phyloP scores from a whole-genome alignment of 2,797 vertebrate species.

The Myotis vivesi region DNA sequence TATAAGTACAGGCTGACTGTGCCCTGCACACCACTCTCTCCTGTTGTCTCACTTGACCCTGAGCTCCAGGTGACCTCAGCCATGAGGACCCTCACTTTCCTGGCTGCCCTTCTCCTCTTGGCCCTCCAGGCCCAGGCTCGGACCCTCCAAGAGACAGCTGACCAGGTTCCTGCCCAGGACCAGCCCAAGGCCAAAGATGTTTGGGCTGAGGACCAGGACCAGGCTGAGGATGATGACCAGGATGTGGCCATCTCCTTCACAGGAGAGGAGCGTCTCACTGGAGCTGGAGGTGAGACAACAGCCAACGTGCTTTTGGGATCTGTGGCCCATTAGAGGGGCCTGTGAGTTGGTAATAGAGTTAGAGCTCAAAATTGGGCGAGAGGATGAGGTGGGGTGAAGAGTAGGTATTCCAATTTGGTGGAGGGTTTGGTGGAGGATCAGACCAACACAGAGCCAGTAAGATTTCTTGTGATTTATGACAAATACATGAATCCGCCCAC shows the following conservation, averaged over 20 bases:
- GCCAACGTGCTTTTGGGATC: not conserved
- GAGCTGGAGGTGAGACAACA: not conserved
- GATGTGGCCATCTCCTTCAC: not conserved
- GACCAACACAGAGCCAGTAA: not conserved
- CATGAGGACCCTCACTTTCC: not conserved
- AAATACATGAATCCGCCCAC: not conserved
- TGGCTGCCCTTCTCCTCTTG: constrained; percentile 10
- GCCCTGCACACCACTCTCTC: not conserved
- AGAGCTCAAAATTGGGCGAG: not conserved
- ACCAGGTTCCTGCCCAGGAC: rapidly evolving
- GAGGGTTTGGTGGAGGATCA: too few relatives aligned
- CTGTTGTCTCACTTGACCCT: rapidly evolving
- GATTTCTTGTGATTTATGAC: not conserved
- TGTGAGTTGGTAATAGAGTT: too few relatives aligned
- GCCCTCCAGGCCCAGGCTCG: not conserved
- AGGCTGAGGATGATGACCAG: not conserved
- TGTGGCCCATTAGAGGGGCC: too few relatives aligned
- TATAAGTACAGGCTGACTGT: not conserved
- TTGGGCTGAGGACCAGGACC: not conserved
- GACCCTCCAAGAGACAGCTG: rapidly evolving
- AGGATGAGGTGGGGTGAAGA: not conserved
- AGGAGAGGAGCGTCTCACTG: rapidly evolving
- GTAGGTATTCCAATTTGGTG: too few relatives aligned
- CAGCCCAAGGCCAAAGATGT: not conserved
- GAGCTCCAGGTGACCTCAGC: not conserved